Percentiles rank a stretch among this genome's conserved stretches.
Evolutionary conservation across 2,797 vertebrate genomes (phyloP).

Genomic region (Cossypha caffra): DNA sequence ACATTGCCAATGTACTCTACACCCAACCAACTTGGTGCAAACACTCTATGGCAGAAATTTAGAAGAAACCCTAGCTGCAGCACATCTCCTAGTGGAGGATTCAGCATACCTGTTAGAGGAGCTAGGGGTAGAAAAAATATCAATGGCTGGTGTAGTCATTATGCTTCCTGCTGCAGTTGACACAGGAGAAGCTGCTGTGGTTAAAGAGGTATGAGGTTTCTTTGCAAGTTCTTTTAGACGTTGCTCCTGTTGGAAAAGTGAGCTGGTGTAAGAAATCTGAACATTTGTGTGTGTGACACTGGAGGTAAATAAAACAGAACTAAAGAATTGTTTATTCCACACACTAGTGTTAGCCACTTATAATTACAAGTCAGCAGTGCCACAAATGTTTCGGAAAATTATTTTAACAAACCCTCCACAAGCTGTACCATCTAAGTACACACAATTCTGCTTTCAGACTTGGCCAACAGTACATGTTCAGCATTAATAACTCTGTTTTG

Average conservation of each 20-base stretch:
- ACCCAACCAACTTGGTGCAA: background rate
- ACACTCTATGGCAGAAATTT: background rate
- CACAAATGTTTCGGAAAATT: background rate
- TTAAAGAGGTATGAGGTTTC: constrained; percentile 91
- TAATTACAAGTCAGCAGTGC: background rate
- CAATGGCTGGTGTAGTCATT: constrained; percentile 93
- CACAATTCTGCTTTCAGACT: background rate
- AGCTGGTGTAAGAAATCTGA: constrained; percentile 38
- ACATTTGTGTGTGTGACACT: background rate
- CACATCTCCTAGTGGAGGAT: background rate
- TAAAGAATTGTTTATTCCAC: background rate
- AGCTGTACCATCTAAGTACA: fast-evolving
- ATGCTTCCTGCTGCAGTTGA: constrained; percentile 91
- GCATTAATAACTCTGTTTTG: background rate
- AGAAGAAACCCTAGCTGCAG: background rate
- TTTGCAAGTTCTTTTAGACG: constrained; percentile 98
- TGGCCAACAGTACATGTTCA: background rate
- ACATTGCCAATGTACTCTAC: background rate
- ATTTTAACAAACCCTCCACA: background rate
- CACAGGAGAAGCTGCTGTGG: constrained; percentile 94
- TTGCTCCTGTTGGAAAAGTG: constrained; percentile 85
- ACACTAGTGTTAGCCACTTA: background rate
- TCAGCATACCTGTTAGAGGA: constrained; percentile 91
- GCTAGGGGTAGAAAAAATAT: constrained; percentile 97
- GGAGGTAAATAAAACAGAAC: background rate